Conservation (phyloP, 2,888 invertebrate genomes). For the Apamea epomidion region DNA sequence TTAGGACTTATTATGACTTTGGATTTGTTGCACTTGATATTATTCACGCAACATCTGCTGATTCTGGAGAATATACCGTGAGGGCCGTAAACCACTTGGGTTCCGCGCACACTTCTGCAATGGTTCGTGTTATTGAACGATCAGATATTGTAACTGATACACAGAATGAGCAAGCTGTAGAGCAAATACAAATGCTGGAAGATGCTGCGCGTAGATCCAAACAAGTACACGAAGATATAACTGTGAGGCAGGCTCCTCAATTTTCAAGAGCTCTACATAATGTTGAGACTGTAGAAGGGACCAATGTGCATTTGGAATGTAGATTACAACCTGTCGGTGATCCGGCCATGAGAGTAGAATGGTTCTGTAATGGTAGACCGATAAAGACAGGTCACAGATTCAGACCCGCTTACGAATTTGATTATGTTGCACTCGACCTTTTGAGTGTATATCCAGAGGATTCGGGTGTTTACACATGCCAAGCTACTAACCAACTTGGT, state of each 20-base stretch:
- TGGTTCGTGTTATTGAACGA: constrained; percentile 95
- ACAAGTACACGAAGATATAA: constrained; percentile 94
- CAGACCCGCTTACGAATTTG: constrained; percentile 98
- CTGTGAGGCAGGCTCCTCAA: constrained; percentile 95
- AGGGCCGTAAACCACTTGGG: constrained; percentile 98
- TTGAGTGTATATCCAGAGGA: constrained; percentile 99
- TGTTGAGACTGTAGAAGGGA: constrained; percentile 96
- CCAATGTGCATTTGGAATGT: constrained; percentile 97
- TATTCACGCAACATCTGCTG: constrained; percentile 97
- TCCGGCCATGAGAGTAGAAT: constrained; percentile 97
- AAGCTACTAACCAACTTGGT: constrained; percentile 98
- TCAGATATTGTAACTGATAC: constrained; percentile 96
- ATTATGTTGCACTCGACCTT: constrained; percentile 98
- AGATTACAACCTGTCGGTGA: constrained; percentile 97
- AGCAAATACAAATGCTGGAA: constrained; percentile 97
- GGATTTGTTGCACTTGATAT: constrained; percentile 99
- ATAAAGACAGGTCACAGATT: constrained; percentile 98
- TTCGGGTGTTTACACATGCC: constrained; percentile 98
- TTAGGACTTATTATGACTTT: constrained; percentile 98
- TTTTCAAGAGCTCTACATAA: constrained; percentile 97
- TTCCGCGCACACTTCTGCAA: constrained; percentile 97
- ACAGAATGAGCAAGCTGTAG: constrained; percentile 97
- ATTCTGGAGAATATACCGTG: constrained; percentile 98
- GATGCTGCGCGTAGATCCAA: constrained; percentile 93
- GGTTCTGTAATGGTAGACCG: constrained; percentile 98